Base-by-base conservation (phyloP, 2,888 invertebrate species). In the Ochropleura leucogaster region DNA sequence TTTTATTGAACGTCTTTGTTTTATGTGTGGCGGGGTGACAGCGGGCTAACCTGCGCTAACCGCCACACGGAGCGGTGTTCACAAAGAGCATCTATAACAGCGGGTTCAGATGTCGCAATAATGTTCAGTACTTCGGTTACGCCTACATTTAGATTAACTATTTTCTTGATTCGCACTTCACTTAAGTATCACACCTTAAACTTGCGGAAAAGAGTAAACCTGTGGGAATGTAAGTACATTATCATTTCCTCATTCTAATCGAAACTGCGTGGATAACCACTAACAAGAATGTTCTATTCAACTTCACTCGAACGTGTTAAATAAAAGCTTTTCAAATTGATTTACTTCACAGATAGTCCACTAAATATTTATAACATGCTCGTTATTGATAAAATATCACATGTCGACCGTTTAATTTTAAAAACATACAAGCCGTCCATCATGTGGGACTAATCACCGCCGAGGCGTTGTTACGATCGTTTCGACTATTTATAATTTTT, bases 401-500 rank as follows among this genome's bases (percentile, higher is more conserved):
- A 82, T 77, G 73, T 77, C 84, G 51, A 67, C 70, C 53, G 66
- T 77, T 79, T 78, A 83, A 87, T 79, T 79, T 73, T 57, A 80
- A 79, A 88, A 80, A 85, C 83, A 80, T 66, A 87, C 87, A 87
- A 83, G 75, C 73, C 74, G 79, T 85, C 77, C 79, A 85, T 85
- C 87, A 79, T 44, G 55, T 60, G 64, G 49, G 67, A 74, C 84
- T 80, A 79, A 82, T 85, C 85, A 79, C 82, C 83, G 72, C 73
- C 82, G 87, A 89, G 85, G 88, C 88, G 90, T 85, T 86, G 84
- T 87, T 87, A 88, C 88, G 84, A 85, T 79, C 86, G 77, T 87
- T 87, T 86, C 91, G 85, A 90, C 91, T 91, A 91, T 90, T 90
- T 90, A 92, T 92, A 91, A 88, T 91, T 88, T 89, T 92, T 93